A percentile compares a stretch with the other conserved stretches of the same genome.
These are phyloP conservation scores for Pristionchus pacificus DNA, from an alignment of 1,140 invertebrate species.

Conservation along the genomic window DNA sequence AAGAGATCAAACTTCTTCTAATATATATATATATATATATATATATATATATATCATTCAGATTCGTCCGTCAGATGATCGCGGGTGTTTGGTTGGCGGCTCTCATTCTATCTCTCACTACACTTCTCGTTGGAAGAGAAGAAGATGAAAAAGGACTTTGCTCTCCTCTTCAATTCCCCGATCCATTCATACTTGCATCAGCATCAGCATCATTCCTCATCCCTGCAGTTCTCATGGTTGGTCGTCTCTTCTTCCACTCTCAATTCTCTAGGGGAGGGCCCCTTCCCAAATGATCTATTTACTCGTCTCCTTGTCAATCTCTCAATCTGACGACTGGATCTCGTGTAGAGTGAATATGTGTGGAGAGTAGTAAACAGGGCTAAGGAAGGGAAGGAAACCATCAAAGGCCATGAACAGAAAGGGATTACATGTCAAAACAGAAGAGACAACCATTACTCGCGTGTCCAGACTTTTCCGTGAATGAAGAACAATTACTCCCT, in stretches of 20 bases:
- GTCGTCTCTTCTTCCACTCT: conserved; percentile 12
- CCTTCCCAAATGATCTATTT: too few species aligned
- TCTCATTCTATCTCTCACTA: conserved; percentile 34
- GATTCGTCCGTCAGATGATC: conserved; percentile 51
- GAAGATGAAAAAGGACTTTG: conserved; percentile 19
- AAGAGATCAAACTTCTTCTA: too few species aligned
- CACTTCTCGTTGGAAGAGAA: conserved; percentile 35
- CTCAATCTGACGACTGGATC: too few species aligned
- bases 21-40: too few species aligned
- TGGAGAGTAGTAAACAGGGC: too few species aligned
- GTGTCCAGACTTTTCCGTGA: neutral
- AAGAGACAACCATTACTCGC: neutral
- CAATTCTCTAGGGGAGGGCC: neutral
- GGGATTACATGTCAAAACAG: too few species aligned
- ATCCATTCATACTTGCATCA: conserved; percentile 54
- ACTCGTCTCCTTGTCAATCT: too few species aligned
- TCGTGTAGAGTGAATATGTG: too few species aligned
- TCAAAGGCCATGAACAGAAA: too few species aligned
- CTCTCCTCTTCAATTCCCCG: conserved; percentile 43
- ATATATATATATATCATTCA: too few species aligned
- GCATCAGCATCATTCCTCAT: conserved; percentile 51
- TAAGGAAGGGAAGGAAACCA: too few species aligned
- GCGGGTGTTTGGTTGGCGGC: conserved; percentile 50
- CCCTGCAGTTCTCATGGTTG: conserved; percentile 50
- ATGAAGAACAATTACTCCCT: neutral